A percentile compares a stretch with the other conserved stretches of the same genome.
These are phyloP conservation scores for Drosophila fungiperda DNA, from an alignment of 2,888 invertebrate genomes.

Conservation along the genomic window DNA sequence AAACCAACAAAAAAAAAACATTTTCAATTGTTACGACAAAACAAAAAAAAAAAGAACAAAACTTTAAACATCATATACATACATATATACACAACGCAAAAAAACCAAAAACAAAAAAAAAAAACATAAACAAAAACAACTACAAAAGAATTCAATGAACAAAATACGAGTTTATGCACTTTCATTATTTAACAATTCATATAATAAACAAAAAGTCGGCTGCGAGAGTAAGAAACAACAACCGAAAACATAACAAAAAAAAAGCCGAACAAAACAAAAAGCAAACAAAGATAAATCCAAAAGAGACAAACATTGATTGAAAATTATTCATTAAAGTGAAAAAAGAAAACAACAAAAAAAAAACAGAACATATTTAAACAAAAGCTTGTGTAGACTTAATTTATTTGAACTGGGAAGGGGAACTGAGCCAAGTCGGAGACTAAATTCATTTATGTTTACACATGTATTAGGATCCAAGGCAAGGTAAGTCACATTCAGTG, in stretches of 20 bases:
- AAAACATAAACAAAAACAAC: slow-evolving; percentile 7
- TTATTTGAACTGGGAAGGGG: slow-evolving; percentile 21
- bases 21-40: slow-evolving; percentile 49
- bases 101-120: slow-evolving; percentile 19
- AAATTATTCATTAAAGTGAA: slow-evolving; percentile 73
- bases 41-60: slow-evolving; percentile 19
- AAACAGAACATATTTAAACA: slow-evolving; percentile 40
- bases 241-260: slow-evolving; percentile 13
- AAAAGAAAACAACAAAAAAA: slow-evolving; percentile 44
- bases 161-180: slow-evolving; percentile 57
- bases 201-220: slow-evolving; percentile 35
- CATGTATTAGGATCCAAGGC: background rate
- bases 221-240: slow-evolving; percentile 19
- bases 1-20: slow-evolving; percentile 26
- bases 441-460: background rate
- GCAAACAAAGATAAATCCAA: slow-evolving; percentile 21
- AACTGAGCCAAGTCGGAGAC: background rate
- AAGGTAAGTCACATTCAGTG: slow-evolving; percentile 15
- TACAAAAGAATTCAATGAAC: slow-evolving; percentile 13
- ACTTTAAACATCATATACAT: slow-evolving; percentile 57
- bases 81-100: slow-evolving; percentile 32
- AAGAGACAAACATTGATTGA: slow-evolving; percentile 60
- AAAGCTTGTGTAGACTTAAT: slow-evolving; percentile 10
- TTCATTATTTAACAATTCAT: slow-evolving; percentile 63
- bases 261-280: slow-evolving; percentile 15